Base-by-base conservation (phyloP, 2,888 invertebrate genomes). In the Eupithecia abbreviata region DNA sequence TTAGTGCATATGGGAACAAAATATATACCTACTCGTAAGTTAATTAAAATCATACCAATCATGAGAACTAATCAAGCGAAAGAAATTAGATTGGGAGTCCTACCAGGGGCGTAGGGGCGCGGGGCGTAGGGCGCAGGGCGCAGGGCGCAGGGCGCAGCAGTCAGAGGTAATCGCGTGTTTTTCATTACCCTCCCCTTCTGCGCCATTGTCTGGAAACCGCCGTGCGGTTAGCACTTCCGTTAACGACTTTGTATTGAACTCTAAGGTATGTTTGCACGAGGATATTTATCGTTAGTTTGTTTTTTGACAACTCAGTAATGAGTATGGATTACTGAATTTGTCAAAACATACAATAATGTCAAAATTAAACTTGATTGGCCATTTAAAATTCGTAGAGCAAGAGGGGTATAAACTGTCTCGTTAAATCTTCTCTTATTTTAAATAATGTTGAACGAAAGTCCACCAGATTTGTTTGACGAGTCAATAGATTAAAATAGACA, bases 141-240 rank as follows among this genome's bases (percentile, higher is more conserved):
- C 81, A 80, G 81, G 76, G 67, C n/a, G 62, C 18, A 62, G 62
- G 30, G 62, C 30, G 30, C 62, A 18, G 62, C 77, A 79, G 80
- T 80, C 81, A 82, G 83, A 80, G 84, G 82, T 85, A 83, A 83
- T 80, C 82, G 83, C 80, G 84, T 86, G 88, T 93, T 93, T 93
- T 93, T 93, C 93, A 93, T 93, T 93, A 93, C 90, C 88, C 85
- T 82, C 86, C 85, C 84, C 83, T 82, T 82, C 62, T 18, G 12
- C 77, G 80, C 88, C 86, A 90, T 93, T 93, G 93, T 93, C 89
- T 91, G 86, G 86, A 89, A 90, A 91, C 91, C 91, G 87, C 85
- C 78, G 86, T 77, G 86, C 83, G 51, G 0, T 68, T 30, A 9
- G 68, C 62, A 82, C 45, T 90, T 86, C 2, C 75, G 79, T 69